phyloP scores from a whole-genome alignment of 2,113 vertebrate genomes.

The Calidris pygmaea region DNA sequence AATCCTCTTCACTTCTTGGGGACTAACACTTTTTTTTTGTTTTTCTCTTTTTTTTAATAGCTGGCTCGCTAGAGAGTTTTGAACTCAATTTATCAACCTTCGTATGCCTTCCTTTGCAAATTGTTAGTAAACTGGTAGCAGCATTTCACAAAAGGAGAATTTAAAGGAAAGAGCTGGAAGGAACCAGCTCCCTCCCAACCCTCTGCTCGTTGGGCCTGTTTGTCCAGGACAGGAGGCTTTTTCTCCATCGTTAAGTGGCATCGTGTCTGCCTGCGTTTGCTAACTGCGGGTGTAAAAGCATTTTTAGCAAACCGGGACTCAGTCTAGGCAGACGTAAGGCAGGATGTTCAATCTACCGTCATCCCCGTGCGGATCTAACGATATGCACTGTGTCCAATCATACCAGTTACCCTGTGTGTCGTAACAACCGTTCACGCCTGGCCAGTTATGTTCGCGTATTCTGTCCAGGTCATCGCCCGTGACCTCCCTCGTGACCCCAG shows the following conservation, averaged over 20 bases:
- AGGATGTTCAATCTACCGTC: conserved; percentile 90
- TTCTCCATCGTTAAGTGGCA: conserved; percentile 69
- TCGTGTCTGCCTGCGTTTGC: conserved; percentile 65
- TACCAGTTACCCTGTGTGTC: conserved; percentile 94
- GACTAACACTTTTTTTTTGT: conserved; percentile 65
- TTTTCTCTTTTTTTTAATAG: conserved; percentile 1
- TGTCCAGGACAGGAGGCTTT: conserved; percentile 68
- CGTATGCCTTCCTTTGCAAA: conserved; percentile 78
- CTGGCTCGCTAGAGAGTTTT: conserved; percentile 77
- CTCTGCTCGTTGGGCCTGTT: conserved; percentile 56
- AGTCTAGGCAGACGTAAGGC: conserved; percentile 96
- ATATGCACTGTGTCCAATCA: conserved; percentile 96
- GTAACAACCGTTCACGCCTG: conserved; percentile 92
- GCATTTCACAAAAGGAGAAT: conserved; percentile 85
- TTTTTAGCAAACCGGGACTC: conserved; percentile 62
- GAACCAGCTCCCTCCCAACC: conserved; percentile 50
- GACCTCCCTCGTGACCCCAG: conserved; percentile 85
- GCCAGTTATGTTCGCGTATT: conserved; percentile 85
- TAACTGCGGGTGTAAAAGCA: conserved; percentile 80
- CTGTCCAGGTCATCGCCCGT: conserved; percentile 80
- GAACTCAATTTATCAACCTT: conserved; percentile 72
- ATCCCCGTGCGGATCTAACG: conserved; percentile 88
- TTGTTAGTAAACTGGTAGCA: conserved; percentile 88
- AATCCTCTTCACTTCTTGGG: conserved; percentile 64
- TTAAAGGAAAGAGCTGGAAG: conserved; percentile 55